Evolutionary conservation across 1,140 invertebrate species (phyloP), one percentile per base, ranked within the genome.

Genomic region (Ylistrum balloti): DNA sequence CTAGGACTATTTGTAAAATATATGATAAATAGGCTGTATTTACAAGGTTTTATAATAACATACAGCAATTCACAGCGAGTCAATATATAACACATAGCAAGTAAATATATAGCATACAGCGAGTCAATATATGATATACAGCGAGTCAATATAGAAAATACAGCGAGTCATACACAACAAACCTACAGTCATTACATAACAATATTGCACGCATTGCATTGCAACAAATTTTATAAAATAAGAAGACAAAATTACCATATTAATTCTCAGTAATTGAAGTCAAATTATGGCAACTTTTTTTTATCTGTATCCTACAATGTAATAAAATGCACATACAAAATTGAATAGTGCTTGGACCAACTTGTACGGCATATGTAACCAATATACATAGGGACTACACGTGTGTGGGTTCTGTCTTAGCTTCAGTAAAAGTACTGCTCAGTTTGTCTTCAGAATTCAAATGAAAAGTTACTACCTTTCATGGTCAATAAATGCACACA

Each of bases 191-290:
- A 74, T 74, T 28, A 74, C 5, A 9, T 28, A 28, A 74, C 17
- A 74, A 74, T 74, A 74, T 74, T 74, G 56, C 56, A 74, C 56
- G 22, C 56, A 28, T 74, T 2, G 56, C 56, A 74, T 74, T 74
- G 56, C 56, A n/a, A 74, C 56, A 74, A 22, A 74, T n/a, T 28
- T 74, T n/a, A 74, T 74, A 74, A 7, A 7, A 38, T 38, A 38
- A 38, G 35, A 13, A 74, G n/a, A 5, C 56, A 22, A 28, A 11
- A 17, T 28, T 28, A 74, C 56, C 56, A 74, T 74, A 74, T 74
- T n/a, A n/a, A n/a, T n/a, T 74, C 22, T 28, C 56, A 45, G 20
- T 15, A 9, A 74, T 28, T 74, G n/a, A 28, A 9, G 22, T 28
- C 11, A 74, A n/a, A 74, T 28, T 74, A 74, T 74, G 56, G 56